Base-by-base conservation (phyloP, 1,140 invertebrate genomes). In the Lepidurus arcticus region DNA sequence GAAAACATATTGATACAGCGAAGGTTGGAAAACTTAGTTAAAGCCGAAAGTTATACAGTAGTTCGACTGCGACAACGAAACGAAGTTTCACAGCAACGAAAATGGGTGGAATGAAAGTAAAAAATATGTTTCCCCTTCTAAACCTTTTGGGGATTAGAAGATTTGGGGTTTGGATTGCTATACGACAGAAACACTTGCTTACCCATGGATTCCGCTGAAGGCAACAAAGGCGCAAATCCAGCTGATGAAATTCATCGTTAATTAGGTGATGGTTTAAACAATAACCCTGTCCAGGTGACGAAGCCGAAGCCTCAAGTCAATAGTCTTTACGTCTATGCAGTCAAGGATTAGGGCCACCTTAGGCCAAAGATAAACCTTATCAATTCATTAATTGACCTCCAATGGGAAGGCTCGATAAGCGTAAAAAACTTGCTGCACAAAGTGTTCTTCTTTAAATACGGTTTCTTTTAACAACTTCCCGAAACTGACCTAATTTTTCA, bases 331-430 rank as follows among this genome's bases (percentile, higher is more conserved):
- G 34, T 34, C 53, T 65, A 65, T 21, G 16, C 53, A 65, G 16
- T 7, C 53, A 16, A 9, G 53, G 53, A 65, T 65, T 65, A 65
- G 45, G 45, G 7, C 45, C 45, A 47, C 45, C 10, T 47, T 47
- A 65, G 53, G 53, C 53, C 53, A 21, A 65, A 13, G 1, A 7
- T n/a, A 65, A 65, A 65, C 53, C 53, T 21, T 13, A n/a, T 16
- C 53, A 65, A 3, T 65, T 13, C 53, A 65, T 21, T 65, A 65
- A 65, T 65, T 65, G 53, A 65, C 53, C 53, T 65, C n/a, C 53
- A 21, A 7, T 65, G 7, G 21, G 16, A 13, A 65, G 6, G 6
- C 21, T 65, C 21, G 9, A 65, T n/a, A 13, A 7, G 7, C 53
- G 34, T 65, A 13, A 13, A 9, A 13, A 7, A 6, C 53, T 65